Conservation (phyloP, 1,140 invertebrate species). For the Rhagoletis pomonella region DNA sequence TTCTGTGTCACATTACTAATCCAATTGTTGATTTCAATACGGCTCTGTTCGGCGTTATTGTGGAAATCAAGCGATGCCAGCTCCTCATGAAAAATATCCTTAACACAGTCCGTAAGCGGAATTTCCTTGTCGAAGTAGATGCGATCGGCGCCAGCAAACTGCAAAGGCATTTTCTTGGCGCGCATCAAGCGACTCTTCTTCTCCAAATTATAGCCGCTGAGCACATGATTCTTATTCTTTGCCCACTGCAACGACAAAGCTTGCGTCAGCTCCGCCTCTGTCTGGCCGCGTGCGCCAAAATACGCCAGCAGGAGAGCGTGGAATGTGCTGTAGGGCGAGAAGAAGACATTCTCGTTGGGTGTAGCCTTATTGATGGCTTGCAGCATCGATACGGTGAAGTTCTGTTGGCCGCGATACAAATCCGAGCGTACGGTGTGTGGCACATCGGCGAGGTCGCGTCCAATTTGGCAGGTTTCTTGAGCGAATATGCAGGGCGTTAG, state of each 20-base stretch:
- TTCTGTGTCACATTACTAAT: conserved; percentile 84
- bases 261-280: conserved; percentile 80
- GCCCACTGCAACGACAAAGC: conserved; percentile 76
- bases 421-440: conserved; percentile 52
- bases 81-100: conserved; percentile 80
- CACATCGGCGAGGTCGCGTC: background rate
- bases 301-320: conserved; percentile 87
- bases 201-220: conserved; percentile 80
- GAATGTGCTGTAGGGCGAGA: conserved; percentile 91
- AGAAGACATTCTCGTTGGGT: conserved; percentile 85
- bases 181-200: conserved; percentile 76
- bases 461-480: conserved; percentile 22
- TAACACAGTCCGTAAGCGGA: conserved; percentile 79
- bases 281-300: conserved; percentile 83
- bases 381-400: conserved; percentile 83
- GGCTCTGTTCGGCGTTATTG: conserved; percentile 76
- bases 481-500: background rate
- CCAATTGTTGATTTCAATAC: conserved; percentile 86
- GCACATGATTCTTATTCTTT: conserved; percentile 79
- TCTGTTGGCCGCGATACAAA: conserved; percentile 79
- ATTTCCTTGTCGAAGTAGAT: conserved; percentile 79
- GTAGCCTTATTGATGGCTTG: conserved; percentile 79
- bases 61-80: conserved; percentile 81
- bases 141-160: conserved; percentile 85
- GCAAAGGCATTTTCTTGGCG: conserved; percentile 77